Evolutionary conservation across 1,140 invertebrate genomes (phyloP).

Genomic region (Arion vulgaris): DNA sequence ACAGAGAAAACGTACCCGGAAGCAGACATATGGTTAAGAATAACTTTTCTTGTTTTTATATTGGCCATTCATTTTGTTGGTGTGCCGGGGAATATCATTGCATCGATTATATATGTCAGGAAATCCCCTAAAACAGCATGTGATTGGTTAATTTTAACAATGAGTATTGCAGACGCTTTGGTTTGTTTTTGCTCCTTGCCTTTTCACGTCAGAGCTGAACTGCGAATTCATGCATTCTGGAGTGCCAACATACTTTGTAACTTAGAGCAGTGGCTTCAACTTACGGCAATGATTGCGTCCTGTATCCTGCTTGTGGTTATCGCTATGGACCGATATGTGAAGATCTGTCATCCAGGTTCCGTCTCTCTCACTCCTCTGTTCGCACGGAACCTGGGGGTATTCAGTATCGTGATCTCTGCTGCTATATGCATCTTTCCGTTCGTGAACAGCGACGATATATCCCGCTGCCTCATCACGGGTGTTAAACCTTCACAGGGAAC

Average conservation of each 20-base stretch:
- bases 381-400: background rate
- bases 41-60: background rate
- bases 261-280: background rate
- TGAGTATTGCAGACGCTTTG: constrained; percentile 7
- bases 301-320: background rate
- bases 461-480: background rate
- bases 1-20: background rate
- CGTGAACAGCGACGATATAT: background rate
- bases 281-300: constrained; percentile 19
- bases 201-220: background rate
- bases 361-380: background rate
- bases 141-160: constrained; percentile 21
- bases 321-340: constrained; percentile 22
- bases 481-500: background rate
- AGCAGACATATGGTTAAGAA: background rate
- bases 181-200: constrained; percentile 5
- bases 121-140: background rate
- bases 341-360: background rate
- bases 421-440: background rate
- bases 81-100: constrained; percentile 25
- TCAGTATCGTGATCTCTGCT: background rate
- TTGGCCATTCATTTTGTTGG: constrained; percentile 14
- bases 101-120: background rate
- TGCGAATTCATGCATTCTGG: background rate
- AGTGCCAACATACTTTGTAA: background rate